These are phyloP conservation scores for Periophthalmodon schlosseri DNA, from an alignment of 2,113 vertebrate genomes.

Conservation along the genomic window DNA sequence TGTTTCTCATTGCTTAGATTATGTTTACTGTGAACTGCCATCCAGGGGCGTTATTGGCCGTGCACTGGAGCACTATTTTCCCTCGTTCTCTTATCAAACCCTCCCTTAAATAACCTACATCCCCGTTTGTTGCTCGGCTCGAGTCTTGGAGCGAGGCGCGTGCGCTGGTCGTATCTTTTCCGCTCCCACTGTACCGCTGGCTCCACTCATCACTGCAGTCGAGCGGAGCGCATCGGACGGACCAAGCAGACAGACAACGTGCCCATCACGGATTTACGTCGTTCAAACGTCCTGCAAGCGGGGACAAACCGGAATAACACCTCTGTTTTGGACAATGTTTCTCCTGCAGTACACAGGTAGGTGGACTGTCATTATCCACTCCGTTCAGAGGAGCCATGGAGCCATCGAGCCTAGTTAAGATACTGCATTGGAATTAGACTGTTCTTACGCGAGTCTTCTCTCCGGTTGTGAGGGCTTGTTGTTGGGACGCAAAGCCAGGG, in stretches of 20 bases:
- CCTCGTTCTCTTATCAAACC: neutral
- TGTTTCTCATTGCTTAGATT: neutral
- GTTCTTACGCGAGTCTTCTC: no score
- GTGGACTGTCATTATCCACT: conserved; percentile 9
- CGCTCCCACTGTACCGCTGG: conserved; percentile 63
- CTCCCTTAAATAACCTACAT: neutral
- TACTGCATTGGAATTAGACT: neutral
- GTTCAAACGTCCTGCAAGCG: conserved; percentile 20
- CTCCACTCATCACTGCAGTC: conserved; percentile 69
- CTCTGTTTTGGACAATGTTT: conserved; percentile 77
- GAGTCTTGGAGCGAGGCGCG: conserved; percentile 32
- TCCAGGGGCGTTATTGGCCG: neutral
- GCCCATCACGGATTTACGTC: conserved; percentile 63
- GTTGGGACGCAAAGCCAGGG: neutral
- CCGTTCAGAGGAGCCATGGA: conserved; percentile 11
- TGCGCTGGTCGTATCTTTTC: no score
- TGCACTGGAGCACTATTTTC: neutral
- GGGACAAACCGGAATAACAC: conserved; percentile 45
- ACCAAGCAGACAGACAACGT: conserved; percentile 20
- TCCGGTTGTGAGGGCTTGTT: no score
- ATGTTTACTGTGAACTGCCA: no score
- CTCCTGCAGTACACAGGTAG: conserved; percentile 84
- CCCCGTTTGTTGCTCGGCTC: neutral
- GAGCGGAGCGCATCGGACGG: conserved; percentile 55
- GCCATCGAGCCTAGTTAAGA: no score